phyloP scores from a whole-genome alignment of 1,140 invertebrate species.

The Heliconius melpomene region DNA sequence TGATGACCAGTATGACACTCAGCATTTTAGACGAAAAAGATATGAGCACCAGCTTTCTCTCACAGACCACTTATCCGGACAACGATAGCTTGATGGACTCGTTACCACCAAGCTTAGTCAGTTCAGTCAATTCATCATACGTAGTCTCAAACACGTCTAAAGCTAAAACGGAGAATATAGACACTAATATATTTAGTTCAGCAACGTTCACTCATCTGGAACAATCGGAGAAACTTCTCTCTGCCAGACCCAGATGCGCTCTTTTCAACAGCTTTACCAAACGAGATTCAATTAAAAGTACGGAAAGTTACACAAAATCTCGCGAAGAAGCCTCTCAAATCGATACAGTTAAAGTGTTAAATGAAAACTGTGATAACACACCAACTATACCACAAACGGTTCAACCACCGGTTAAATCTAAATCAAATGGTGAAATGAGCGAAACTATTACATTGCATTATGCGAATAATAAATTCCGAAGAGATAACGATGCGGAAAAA shows the following conservation, averaged over 20 bases:
- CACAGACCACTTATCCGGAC: constrained; percentile 76
- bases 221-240: constrained; percentile 67
- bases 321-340: constrained; percentile 72
- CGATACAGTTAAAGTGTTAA: constrained; percentile 65
- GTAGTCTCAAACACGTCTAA: constrained; percentile 65
- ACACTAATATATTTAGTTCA: constrained; percentile 77
- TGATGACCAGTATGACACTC: constrained; percentile 78
- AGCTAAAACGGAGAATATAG: constrained; percentile 58
- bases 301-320: constrained; percentile 71
- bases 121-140: constrained; percentile 75
- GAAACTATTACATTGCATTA: constrained; percentile 72
- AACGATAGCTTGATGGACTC: constrained; percentile 77
- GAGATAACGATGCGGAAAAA: constrained; percentile 65
- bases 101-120: constrained; percentile 70
- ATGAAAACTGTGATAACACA: constrained; percentile 68
- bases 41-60: constrained; percentile 80
- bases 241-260: constrained; percentile 61
- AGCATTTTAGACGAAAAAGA: constrained; percentile 80
- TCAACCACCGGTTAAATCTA: constrained; percentile 54
- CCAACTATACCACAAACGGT: constrained; percentile 26
- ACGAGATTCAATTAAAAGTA: constrained; percentile 62
- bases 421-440: constrained; percentile 59
- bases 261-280: constrained; percentile 68
- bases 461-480: constrained; percentile 65
- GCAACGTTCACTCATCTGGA: constrained; percentile 76